phyloP scores from a whole-genome alignment of 2,113 vertebrate species.

The Progne subis region DNA sequence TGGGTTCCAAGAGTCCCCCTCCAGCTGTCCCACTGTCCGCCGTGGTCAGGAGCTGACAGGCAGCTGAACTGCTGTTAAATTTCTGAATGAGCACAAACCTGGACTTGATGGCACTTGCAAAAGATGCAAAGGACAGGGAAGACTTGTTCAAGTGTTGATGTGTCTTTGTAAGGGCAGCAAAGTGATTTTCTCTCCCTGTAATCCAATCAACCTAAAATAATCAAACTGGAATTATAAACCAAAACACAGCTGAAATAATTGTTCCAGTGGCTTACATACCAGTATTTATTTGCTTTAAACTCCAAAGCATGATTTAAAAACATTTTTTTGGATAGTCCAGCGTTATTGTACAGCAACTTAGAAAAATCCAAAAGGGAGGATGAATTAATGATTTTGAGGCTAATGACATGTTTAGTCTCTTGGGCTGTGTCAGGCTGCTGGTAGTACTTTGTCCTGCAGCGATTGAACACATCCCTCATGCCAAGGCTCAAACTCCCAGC shows the following conservation, averaged over 20 bases:
- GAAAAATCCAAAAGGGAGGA: not conserved
- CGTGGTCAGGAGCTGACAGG: not conserved
- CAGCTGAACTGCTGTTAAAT: not conserved
- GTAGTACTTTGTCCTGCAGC: not conserved
- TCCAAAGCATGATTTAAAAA: not conserved
- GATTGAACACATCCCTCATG: not conserved
- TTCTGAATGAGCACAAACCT: slow-evolving; percentile 2
- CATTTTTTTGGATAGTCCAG: not conserved
- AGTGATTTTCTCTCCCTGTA: not conserved
- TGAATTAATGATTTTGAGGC: not conserved
- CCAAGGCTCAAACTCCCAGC: not conserved
- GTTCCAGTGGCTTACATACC: not conserved
- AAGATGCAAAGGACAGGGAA: not conserved
- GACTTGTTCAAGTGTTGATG: not conserved
- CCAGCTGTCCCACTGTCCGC: not conserved
- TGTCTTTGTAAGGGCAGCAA: not conserved
- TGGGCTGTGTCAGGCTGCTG: not conserved
- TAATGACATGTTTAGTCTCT: not conserved
- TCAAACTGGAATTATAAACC: not conserved
- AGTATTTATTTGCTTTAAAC: not conserved
- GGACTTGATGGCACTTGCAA: not conserved
- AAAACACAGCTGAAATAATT: not conserved
- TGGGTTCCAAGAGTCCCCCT: not conserved
- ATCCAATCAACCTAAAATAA: not conserved
- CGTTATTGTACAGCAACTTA: not conserved